Base-by-base conservation (phyloP, 2,888 invertebrate species). In the Bhutanitis thaidina region DNA sequence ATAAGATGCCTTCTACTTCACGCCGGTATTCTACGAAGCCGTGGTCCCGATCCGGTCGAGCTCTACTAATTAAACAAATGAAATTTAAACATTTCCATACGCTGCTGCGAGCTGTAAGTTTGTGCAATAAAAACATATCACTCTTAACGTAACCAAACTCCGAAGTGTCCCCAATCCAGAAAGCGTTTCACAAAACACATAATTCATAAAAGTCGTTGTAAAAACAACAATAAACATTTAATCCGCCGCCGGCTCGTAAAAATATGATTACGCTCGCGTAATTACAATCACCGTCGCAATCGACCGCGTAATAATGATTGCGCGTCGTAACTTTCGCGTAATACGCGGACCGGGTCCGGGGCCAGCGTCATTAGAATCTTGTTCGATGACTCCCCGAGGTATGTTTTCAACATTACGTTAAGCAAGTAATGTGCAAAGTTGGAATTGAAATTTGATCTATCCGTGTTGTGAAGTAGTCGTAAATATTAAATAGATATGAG, bases 401-500 rank as follows among this genome's bases (percentile, higher is more conserved):
- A 71, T 76, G 75, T 80, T 83, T 78, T 81, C 77, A 12, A 67
- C 69, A 74, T 74, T 74, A 68, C 71, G 55, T 58, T 56, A 60
- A 64, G 69, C 69, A 62, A 63, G 73, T 82, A 82, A 85, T 82
- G 83, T 63, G 66, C 54, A 68, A 85, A 85, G 71, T 85, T 85
- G 69, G 72, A 80, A 85, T 83, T 85, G 86, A 82, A 85, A 86
- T 85, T 83, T 83, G 86, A 86, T 85, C 69, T 64, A 56, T 43
- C 39, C 53, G 50, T 39, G 54, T 51, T 35, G 29, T 29, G 32
- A 30, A 50, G 10, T 10, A 14, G 25, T 27, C 14, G 39, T 43
- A 20, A 36, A 51, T 37, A 43, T 39, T 35, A 41, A 30, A 51
- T 12, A 15, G 35, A n/a, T 34, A 14, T 36, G 25, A 43, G 14